These are phyloP conservation scores for Myotis daubentonii DNA, from an alignment of 2,797 vertebrate genomes.

Conservation along the genomic window DNA sequence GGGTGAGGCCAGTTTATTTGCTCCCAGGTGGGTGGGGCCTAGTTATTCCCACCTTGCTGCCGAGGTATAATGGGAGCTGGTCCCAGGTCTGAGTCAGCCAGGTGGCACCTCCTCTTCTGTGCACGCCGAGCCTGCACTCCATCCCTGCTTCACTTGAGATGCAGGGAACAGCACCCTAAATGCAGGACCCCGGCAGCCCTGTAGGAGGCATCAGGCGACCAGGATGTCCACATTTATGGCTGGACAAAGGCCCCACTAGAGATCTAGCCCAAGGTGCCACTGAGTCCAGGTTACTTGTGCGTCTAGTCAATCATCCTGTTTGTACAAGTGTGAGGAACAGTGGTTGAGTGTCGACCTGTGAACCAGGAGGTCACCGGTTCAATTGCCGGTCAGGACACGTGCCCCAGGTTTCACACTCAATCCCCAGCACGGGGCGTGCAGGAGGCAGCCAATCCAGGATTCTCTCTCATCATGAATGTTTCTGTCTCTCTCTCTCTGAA, in stretches of 20 bases:
- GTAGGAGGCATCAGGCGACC: not conserved
- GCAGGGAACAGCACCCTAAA: not conserved
- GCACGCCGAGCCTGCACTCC: not conserved
- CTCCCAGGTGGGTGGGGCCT: not conserved
- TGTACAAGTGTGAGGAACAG: not conserved
- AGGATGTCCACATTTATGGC: slow-evolving; percentile 18
- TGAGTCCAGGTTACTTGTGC: not conserved
- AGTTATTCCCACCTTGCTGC: not conserved
- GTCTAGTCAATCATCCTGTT: not conserved
- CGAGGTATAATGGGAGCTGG: not conserved
- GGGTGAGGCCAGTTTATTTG: too few relatives aligned
- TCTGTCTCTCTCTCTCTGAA: too few relatives aligned
- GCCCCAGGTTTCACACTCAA: too few relatives aligned
- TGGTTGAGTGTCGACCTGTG: too few relatives aligned
- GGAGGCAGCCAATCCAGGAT: too few relatives aligned
- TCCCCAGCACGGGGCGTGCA: too few relatives aligned
- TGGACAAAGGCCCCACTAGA: not conserved
- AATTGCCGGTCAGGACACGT: too few relatives aligned
- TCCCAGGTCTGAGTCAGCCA: not conserved
- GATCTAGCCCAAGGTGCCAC: not conserved
- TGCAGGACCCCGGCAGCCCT: not conserved
- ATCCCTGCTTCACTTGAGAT: not conserved
- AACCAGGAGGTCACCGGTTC: too few relatives aligned
- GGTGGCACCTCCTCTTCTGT: not conserved
- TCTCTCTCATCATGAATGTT: too few relatives aligned